Conservation (phyloP, 2,888 invertebrate genomes). For the Glomeris marginata region DNA sequence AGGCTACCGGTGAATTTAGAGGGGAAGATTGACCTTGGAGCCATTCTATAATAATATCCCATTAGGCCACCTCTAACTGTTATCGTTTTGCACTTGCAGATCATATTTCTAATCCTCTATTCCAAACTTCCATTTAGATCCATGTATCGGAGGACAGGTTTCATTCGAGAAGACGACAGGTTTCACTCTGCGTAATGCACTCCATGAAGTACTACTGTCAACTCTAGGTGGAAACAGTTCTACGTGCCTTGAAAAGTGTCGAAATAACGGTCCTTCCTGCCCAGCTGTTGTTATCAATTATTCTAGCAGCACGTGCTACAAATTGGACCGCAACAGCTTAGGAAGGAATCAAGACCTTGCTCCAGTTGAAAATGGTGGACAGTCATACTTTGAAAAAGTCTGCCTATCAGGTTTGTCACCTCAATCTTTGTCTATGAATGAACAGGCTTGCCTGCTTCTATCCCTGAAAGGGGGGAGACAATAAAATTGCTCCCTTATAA, state of each 20-base stretch:
- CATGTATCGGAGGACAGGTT: constrained; percentile 32
- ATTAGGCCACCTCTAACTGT: no score
- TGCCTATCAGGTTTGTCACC: constrained; percentile 30
- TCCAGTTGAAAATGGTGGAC: constrained; percentile 24
- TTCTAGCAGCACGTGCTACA: constrained; percentile 30
- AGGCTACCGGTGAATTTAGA: no score
- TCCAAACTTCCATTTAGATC: no score
- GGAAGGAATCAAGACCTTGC: constrained; percentile 24
- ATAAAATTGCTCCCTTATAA: no score
- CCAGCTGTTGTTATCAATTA: constrained; percentile 34
- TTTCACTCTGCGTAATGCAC: constrained; percentile 30
- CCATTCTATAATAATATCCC: no score
- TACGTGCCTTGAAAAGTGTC: constrained; percentile 23
- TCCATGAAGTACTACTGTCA: constrained; percentile 22
- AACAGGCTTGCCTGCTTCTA: no score
- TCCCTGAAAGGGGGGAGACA: no score
- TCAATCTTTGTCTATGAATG: no score
- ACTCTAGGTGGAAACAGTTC: constrained; percentile 16
- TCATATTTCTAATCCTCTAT: no score
- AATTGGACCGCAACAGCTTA: constrained; percentile 33
- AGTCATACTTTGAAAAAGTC: constrained; percentile 34
- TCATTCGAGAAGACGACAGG: constrained; percentile 34
- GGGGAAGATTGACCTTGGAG: no score
- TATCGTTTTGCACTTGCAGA: no score
- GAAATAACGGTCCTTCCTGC: constrained; percentile 30